Evolutionary conservation across 2,888 invertebrate species (phyloP).

Genomic region (Drosophila greeni): DNA sequence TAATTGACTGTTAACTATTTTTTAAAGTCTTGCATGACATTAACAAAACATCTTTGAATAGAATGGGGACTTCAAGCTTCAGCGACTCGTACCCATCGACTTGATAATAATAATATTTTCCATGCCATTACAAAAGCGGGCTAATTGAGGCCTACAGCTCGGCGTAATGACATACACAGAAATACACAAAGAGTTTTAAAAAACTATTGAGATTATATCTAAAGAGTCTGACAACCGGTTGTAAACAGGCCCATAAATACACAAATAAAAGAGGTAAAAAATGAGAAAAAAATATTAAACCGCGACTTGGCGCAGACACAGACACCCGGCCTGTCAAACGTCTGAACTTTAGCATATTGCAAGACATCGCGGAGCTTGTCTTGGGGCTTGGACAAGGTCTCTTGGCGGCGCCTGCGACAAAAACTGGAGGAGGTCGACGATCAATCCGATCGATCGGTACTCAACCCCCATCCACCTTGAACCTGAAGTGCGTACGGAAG

Average conservation of each 20-base stretch:
- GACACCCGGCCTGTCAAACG: constrained; percentile 41
- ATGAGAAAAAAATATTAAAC: constrained; percentile 20
- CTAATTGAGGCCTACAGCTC: constrained; percentile 41
- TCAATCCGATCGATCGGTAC: constrained; percentile 30
- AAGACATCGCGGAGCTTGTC: constrained; percentile 47
- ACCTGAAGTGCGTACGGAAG: constrained; percentile 57
- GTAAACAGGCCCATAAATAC: constrained; percentile 42
- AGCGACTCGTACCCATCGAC: constrained; percentile 18
- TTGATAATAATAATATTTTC: constrained; percentile 33
- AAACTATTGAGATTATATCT: constrained; percentile 47
- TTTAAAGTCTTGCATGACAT: background rate
- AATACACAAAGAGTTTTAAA: constrained; percentile 26
- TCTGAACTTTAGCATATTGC: constrained; percentile 67
- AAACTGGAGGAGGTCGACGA: constrained; percentile 30
- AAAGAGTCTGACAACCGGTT: constrained; percentile 64
- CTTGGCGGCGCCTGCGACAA: constrained; percentile 45
- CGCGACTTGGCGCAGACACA: constrained; percentile 29
- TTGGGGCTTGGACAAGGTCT: constrained; percentile 54
- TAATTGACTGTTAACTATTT: background rate
- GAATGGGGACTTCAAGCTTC: constrained; percentile 50
- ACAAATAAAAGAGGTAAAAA: constrained; percentile 28
- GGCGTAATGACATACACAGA: constrained; percentile 26
- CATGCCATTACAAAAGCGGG: constrained; percentile 48
- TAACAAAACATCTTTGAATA: constrained; percentile 2
- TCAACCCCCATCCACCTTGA: constrained; percentile 47